Base-by-base conservation (phyloP, 2,797 vertebrate genomes). In the Notamacropus eugenii region DNA sequence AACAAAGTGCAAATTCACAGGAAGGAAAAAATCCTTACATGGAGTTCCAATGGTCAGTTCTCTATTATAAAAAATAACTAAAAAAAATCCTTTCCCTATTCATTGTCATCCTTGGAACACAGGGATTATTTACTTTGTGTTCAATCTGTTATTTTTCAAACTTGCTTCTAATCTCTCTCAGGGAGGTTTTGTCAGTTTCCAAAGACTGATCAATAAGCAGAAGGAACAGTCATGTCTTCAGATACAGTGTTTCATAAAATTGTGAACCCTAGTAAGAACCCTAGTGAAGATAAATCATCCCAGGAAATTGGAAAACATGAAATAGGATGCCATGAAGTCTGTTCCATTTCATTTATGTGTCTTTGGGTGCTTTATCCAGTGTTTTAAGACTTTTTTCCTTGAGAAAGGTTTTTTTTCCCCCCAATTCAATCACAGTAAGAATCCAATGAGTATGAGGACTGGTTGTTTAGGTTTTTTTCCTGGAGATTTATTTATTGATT, bases 381-480 rank as follows among this genome's bases (percentile, higher is more conserved):
- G 8, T 29, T 11, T 0, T 16, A 46, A 92, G 54, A 40, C 54
- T 91, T 90, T 94, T 55, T 58, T 93, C 6, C 55, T 19, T 40
- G 93, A 8, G n/a, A 59, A 93, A 92, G 13, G 11, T 28, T 55
- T 90, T 94, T 58, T 8, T 28, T 24, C 8, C 55, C 16, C 55
- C 12, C 19, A 93, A 52, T 96, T 50, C 14, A 95, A 58, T 24
- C 19, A 19, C 55, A 54, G 55, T n/a, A 52, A 95, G 50, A 96
- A 93, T 87, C 92, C 13, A 24, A 57, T 92, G 40, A 96, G 29
- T 95, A 31, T 95, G 52, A 92, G 91, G 9, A 31, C 22, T 92
- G 46, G 58, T 34, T 94, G 46, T 56, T 52, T 52, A 6, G 52
- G 52, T 59, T 24, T 29, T 87, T 91, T 54, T 11, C 27, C 28